Conservation (phyloP, 2,888 invertebrate species). For the Sturmia bella region DNA sequence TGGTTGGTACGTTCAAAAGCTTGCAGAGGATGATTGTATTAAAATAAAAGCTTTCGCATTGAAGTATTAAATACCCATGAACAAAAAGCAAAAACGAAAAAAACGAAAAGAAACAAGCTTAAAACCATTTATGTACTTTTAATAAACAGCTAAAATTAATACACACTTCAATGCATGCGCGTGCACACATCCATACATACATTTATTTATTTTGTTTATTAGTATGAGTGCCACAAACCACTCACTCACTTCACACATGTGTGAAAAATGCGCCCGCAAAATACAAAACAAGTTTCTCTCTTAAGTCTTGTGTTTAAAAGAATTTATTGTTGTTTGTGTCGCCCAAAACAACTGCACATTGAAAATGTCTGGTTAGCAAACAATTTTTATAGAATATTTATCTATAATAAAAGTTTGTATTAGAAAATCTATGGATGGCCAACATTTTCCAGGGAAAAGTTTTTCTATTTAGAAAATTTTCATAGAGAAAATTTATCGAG, state of each 20-base stretch:
- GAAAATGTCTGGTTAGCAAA: too few species aligned
- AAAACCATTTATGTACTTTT: not conserved
- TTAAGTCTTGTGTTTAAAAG: constrained; percentile 50
- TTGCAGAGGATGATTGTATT: constrained; percentile 47
- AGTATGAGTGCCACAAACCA: not conserved
- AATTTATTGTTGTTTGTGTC: not conserved
- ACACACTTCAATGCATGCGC: not conserved
- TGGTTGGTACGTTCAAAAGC: constrained; percentile 14
- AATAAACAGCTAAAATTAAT: not conserved
- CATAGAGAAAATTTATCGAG: too few species aligned
- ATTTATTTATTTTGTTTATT: not conserved
- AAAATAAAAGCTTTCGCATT: constrained; percentile 53
- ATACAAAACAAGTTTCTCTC: constrained; percentile 74
- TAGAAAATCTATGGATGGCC: too few species aligned
- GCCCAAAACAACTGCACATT: too few species aligned
- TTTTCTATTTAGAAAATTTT: too few species aligned
- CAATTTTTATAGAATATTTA: too few species aligned
- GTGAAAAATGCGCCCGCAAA: constrained; percentile 3
- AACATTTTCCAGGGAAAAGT: too few species aligned
- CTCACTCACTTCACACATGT: not conserved
- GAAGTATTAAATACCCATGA: constrained; percentile 5
- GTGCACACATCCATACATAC: not conserved
- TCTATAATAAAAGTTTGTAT: too few species aligned
- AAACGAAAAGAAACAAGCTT: too few species aligned
- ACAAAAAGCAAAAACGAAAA: not conserved